Evolutionary conservation across 1,140 invertebrate genomes (phyloP), one percentile per base, ranked within the genome.

Genomic region (Hycleus cichorii): DNA sequence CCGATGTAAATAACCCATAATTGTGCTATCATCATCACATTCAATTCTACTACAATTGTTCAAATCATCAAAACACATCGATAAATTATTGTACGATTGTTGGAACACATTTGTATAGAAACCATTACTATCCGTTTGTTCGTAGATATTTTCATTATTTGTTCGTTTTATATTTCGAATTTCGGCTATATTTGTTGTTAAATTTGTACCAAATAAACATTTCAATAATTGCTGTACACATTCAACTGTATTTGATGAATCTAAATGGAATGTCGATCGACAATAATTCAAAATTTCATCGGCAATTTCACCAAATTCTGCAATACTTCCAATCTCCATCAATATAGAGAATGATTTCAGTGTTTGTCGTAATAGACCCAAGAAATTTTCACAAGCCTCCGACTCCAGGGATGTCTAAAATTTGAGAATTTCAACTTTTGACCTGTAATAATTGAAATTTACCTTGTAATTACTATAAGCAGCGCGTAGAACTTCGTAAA

Each of bases 211-310:
- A 75, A 93, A 94, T 2, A 94, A 73, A 64, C 87, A 87, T 74
- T 92, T 91, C 6, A 94, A 68, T 1, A 95, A 69, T 77, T 93
- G 90, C 27, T 89, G 85, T 0, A 94, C 86, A 72, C 89, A 91
- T 39, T 83, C 78, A 0, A 95, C 81, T 0, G 89, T 85, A 1
- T 76, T 72, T 3, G 84, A 82, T 0, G 90, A 81, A 47, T 88
- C 85, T 11, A 92, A 68, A 2, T 78, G 72, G 57, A 94, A 83
- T 0, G 88, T 84, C 3, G 80, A 80, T 64, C 86, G 85, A 1
- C 94, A 74, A 71, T 91, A 92, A 56, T 74, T 77, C 0, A 95
- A 76, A 27, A 94, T 74, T 70, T 95, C 92, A 74, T 95, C 91
- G 0, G 88, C 84, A 55, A 89, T 80, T 54, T 80, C 77, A 2